These are phyloP conservation scores for Drosophila tani DNA, from an alignment of 1,140 invertebrate species.

Conservation along the genomic window DNA sequence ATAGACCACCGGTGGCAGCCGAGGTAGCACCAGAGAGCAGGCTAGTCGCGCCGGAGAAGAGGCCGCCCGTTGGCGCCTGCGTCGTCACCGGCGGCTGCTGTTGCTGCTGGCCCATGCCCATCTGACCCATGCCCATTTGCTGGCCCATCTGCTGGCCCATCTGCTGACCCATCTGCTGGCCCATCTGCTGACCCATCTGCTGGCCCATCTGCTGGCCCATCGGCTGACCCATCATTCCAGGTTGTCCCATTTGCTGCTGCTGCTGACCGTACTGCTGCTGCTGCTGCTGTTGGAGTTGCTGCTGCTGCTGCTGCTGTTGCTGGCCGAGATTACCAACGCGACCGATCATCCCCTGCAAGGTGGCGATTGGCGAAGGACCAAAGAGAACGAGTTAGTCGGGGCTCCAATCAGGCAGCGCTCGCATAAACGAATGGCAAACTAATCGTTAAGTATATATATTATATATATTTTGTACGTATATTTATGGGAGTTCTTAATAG, in stretches of 20 bases:
- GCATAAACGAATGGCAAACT: constrained; percentile 71
- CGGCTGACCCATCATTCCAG: constrained; percentile 71
- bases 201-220: constrained; percentile 81
- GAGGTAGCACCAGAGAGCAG: constrained; percentile 85
- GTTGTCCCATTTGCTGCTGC: constrained; percentile 78
- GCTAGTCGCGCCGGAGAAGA: constrained; percentile 84
- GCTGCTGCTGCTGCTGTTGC: constrained; percentile 84
- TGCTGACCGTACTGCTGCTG: constrained; percentile 82
- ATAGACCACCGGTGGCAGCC: constrained; percentile 85
- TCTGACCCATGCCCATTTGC: constrained; percentile 59
- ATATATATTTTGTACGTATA: constrained; percentile 46
- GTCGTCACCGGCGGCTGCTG: constrained; percentile 78
- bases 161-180: constrained; percentile 60
- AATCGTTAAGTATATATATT: constrained; percentile 66
- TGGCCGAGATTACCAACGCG: constrained; percentile 88
- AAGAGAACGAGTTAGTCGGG: constrained; percentile 65
- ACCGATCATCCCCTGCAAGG: constrained; percentile 87
- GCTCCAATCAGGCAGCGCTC: constrained; percentile 35
- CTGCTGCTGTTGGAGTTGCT: constrained; percentile 82
- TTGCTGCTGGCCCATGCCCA: constrained; percentile 74
- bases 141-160: constrained; percentile 63
- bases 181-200: constrained; percentile 83
- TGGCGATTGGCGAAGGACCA: constrained; percentile 62
- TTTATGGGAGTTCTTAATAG: constrained; percentile 45
- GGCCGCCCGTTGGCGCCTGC: constrained; percentile 75